These are phyloP conservation scores for Artemia sinica DNA, from an alignment of 2,888 invertebrate genomes.

Conservation along the genomic window DNA sequence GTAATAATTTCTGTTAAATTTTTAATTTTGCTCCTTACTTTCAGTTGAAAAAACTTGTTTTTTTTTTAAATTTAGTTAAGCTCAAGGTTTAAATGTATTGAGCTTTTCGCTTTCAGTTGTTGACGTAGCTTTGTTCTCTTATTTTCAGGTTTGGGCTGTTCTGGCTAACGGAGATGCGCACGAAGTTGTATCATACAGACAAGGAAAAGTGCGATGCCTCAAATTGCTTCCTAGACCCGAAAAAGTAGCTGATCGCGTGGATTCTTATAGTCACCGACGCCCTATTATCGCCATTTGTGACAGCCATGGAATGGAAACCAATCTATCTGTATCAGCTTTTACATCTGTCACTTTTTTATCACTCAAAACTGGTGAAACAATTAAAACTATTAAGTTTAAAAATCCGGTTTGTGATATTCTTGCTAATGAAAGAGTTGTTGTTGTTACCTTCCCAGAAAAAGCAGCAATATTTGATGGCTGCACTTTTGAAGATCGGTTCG, in stretches of 20 bases:
- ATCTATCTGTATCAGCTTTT: slow-evolving; percentile 55
- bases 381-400: slow-evolving; percentile 80
- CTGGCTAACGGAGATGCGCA: slow-evolving; percentile 79
- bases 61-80: no score
- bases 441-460: slow-evolving; percentile 70
- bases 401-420: slow-evolving; percentile 69
- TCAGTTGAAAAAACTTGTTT: no score
- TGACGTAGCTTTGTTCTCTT: neutral
- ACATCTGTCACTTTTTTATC: slow-evolving; percentile 70
- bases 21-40: no score
- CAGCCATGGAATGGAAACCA: slow-evolving; percentile 34
- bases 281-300: slow-evolving; percentile 82
- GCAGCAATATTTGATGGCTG: slow-evolving; percentile 80
- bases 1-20: no score
- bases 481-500: slow-evolving; percentile 64
- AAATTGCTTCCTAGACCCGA: slow-evolving; percentile 67
- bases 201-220: slow-evolving; percentile 65
- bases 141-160: slow-evolving; percentile 60
- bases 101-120: no score
- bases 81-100: no score
- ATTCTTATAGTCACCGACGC: slow-evolving; percentile 57
- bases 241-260: slow-evolving; percentile 36
- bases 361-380: slow-evolving; percentile 59
- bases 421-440: slow-evolving; percentile 71
- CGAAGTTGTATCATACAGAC: slow-evolving; percentile 83